Evolutionary conservation across 2,113 vertebrate species (phyloP).

Genomic region (Pterocles orientalis): DNA sequence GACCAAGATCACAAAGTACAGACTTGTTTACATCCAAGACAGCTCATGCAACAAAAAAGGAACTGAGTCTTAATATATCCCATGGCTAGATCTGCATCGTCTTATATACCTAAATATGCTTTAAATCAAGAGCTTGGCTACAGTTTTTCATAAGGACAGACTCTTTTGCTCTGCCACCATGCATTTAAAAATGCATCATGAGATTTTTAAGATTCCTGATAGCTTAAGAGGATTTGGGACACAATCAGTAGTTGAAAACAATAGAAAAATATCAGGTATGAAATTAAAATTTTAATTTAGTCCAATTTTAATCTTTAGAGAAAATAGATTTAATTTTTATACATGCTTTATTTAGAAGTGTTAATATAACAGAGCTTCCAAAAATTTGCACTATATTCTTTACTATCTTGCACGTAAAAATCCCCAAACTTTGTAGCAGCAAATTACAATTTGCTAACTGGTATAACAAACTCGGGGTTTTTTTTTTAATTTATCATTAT

Average conservation of each 20-base stretch:
- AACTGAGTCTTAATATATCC: conserved; percentile 61
- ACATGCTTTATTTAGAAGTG: neutral
- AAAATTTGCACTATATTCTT: neutral
- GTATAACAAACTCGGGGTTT: neutral
- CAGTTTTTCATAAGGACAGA: conserved; percentile 45
- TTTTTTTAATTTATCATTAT: neutral
- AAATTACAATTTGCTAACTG: neutral
- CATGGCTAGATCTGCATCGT: neutral
- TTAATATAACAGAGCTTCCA: neutral
- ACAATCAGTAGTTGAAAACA: conserved; percentile 48
- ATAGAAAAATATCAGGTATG: conserved; percentile 74
- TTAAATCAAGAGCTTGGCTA: conserved; percentile 61
- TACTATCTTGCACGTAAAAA: neutral
- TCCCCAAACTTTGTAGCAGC: neutral
- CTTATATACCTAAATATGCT: conserved; percentile 57
- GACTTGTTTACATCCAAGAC: conserved; percentile 68
- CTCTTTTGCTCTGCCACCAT: conserved; percentile 32
- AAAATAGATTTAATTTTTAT: neutral
- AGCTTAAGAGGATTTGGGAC: conserved; percentile 47
- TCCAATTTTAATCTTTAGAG: neutral
- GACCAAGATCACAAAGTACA: conserved; percentile 72
- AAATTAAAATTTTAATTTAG: neutral
- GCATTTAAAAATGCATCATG: conserved; percentile 46
- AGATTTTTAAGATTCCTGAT: conserved; percentile 60
- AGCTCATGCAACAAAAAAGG: conserved; percentile 67